Percentiles rank a stretch among this genome's conserved stretches.
phyloP scores from a whole-genome alignment of 2,113 vertebrate genomes.

The Thunnus maccoyii region DNA sequence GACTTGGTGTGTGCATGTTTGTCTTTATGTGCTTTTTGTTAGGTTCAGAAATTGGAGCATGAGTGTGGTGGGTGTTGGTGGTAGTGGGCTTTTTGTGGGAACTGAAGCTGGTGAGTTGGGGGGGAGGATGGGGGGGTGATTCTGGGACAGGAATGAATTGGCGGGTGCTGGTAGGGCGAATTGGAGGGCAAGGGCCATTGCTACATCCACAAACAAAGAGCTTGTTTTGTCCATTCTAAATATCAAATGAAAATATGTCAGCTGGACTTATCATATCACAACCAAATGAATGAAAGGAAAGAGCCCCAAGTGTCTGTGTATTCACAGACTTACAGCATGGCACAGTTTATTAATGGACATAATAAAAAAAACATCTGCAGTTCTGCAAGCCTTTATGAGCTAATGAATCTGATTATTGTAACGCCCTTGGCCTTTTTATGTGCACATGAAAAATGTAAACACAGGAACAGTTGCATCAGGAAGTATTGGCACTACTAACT shows the following conservation, averaged over 20 bases:
- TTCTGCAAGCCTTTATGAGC: constrained; percentile 33
- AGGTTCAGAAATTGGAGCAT: constrained; percentile 60
- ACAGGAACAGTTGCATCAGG: constrained; percentile 12
- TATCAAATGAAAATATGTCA: constrained; percentile 71
- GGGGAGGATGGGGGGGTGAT: constrained; percentile 39
- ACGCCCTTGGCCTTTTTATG: constrained; percentile 19
- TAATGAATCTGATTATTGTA: constrained; percentile 40
- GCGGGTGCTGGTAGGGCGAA: constrained; percentile 43
- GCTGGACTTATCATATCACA: constrained; percentile 51
- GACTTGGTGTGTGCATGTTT: constrained; percentile 2
- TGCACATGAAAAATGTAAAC: constrained; percentile 25
- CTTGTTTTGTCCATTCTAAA: constrained; percentile 67
- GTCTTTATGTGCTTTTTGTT: constrained; percentile 10
- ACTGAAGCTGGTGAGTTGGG: constrained; percentile 40
- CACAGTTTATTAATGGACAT: constrained; percentile 29
- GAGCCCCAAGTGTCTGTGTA: constrained; percentile 14
- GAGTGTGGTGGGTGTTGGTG: constrained; percentile 51
- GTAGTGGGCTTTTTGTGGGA: constrained; percentile 58
- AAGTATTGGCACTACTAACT: neutral
- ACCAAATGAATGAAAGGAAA: constrained; percentile 43
- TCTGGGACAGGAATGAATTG: constrained; percentile 66
- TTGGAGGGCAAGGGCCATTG: constrained; percentile 60
- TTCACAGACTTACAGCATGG: constrained; percentile 6
- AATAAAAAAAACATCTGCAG: constrained; percentile 28
- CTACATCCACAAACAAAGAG: constrained; percentile 70